Evolutionary conservation across 2,113 vertebrate genomes (phyloP), one percentile per base, ranked within the genome.

Genomic region (Bolborhynchus lineola): DNA sequence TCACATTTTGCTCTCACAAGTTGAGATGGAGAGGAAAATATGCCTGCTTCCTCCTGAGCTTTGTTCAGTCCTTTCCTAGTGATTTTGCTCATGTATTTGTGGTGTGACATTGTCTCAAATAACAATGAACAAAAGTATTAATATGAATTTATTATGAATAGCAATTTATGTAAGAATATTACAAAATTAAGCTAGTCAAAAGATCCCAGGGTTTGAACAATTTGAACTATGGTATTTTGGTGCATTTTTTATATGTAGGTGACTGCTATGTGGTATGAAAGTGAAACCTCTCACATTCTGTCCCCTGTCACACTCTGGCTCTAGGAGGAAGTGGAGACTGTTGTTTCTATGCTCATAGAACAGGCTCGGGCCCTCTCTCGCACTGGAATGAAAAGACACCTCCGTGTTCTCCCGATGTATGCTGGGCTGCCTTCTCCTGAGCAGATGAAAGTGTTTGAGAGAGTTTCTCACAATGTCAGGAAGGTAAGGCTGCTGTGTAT

Each of bases 361-460:
- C 99, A 99, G 97, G 99, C 99, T 39, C 98, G 99, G 44, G 98
- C 98, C 20, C 96, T 99, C 13, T 98, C 99, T 37, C 98, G 99
- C 41, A 98, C 98, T 1, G 99, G 99, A 17, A 99, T 99, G 99
- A 99, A 99, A 92, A 99, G 98, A 25, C 99, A 99, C 88, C 98
- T 99, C 63, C 98, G 98, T 52, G 98, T 99, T 65, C 98, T 99
- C 68, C 99, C 99, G 88, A 99, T 99, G 99, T 99, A 99, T 2
- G 99, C 99, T 13, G 99, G 99, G 18, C 98, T 99, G 65, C 99
- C 99, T 52, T 98, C 99, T 79, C 96, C 98, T 23, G 99, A 99
- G 49, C 99, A 99, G 86, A 99, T 99, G 98, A 99, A 99, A 53
- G 98, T 99, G 65, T 99, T 99, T 96, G 99, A 99, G 91, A 98